Evolutionary conservation across 2,888 invertebrate species (phyloP).

Genomic region (Acronicta leporina): DNA sequence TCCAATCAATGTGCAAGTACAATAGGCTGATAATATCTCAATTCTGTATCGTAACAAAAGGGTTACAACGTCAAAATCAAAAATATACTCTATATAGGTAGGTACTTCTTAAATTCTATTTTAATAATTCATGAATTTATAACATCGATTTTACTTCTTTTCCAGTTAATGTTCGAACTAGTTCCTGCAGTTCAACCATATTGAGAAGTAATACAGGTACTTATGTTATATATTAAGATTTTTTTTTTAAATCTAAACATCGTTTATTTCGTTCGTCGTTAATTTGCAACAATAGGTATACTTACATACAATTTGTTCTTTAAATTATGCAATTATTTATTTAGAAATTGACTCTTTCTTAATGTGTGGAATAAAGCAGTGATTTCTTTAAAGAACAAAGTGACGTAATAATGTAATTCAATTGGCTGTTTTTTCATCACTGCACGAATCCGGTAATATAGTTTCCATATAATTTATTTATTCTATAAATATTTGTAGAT

Average conservation of each 20-base stretch:
- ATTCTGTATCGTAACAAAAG: conserved; percentile 25
- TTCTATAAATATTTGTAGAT: background rate
- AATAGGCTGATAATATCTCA: conserved; percentile 33
- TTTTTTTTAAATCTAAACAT: conserved; percentile 15
- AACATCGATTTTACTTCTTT: conserved; percentile 53
- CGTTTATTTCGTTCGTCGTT: too few species aligned
- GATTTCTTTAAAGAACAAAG: conserved; percentile 48
- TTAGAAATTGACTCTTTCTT: background rate
- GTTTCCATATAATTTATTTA: conserved; percentile 1
- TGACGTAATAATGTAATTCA: conserved; percentile 26
- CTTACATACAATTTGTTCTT: conserved; percentile 45
- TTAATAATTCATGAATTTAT: conserved; percentile 9
- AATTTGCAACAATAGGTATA: conserved; percentile 1
- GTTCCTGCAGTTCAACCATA: conserved; percentile 62
- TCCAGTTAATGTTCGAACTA: conserved; percentile 81
- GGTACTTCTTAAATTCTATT: background rate
- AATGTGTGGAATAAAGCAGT: background rate
- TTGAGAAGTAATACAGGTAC: conserved; percentile 68
- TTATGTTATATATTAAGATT: conserved; percentile 20
- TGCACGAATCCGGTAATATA: conserved; percentile 37
- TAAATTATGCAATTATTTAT: conserved; percentile 19
- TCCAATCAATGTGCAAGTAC: conserved; percentile 22
- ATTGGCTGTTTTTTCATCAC: conserved; percentile 40
- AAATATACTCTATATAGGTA: conserved; percentile 4
- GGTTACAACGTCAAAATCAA: conserved; percentile 22